Conservation (phyloP, 2,797 vertebrate genomes). For the Podarcis lilfordi region DNA sequence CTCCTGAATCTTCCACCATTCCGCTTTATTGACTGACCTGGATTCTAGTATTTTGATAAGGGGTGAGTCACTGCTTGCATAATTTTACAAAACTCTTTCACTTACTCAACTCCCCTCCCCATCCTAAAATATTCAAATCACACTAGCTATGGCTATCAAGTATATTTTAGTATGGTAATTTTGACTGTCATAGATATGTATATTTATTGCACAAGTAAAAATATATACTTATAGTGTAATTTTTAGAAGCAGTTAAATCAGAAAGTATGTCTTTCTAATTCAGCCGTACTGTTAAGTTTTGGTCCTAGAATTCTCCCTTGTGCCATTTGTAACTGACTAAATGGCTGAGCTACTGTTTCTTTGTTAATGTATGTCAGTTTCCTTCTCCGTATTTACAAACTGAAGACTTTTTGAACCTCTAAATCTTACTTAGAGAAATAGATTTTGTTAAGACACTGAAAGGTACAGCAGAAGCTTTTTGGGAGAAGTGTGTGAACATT, state of each 20-base stretch:
- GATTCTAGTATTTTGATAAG: background rate
- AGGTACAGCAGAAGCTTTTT: background rate
- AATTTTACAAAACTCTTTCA: background rate
- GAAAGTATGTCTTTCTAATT: slow-evolving; percentile 10
- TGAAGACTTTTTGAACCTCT: slow-evolving; percentile 2
- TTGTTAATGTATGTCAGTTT: slow-evolving; percentile 38
- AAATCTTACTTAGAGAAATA: slow-evolving; percentile 3
- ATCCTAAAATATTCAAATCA: too few species aligned
- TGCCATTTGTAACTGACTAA: slow-evolving; percentile 2
- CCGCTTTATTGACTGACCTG: background rate
- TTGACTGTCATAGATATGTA: background rate
- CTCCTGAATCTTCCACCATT: background rate
- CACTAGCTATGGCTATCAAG: background rate
- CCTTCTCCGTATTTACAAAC: slow-evolving; percentile 5
- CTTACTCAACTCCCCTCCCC: background rate
- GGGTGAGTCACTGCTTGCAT: background rate
- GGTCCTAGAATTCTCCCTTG: background rate
- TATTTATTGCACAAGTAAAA: background rate
- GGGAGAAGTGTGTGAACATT: slow-evolving; percentile 51
- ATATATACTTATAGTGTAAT: background rate
- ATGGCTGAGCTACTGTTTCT: slow-evolving; percentile 24
- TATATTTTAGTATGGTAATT: background rate
- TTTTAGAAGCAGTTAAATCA: too few species aligned
- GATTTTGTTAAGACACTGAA: slow-evolving; percentile 42
- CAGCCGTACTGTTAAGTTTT: background rate